These are phyloP conservation scores for Lepidurus packardi DNA, from an alignment of 1,140 invertebrate species.

Conservation along the genomic window DNA sequence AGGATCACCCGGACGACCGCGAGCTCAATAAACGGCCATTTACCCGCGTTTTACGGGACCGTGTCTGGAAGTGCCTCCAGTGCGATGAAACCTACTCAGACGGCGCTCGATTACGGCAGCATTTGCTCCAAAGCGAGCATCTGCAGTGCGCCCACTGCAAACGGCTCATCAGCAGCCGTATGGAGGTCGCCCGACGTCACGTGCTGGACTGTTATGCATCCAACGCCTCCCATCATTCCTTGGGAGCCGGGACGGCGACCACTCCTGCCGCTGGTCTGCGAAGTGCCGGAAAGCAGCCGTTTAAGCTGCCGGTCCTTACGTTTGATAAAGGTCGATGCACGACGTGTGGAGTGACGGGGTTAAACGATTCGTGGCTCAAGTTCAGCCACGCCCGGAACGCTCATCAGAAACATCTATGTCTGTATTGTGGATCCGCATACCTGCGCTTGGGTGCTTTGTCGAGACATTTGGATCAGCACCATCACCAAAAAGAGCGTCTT, in stretches of 20 bases:
- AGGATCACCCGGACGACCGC: not conserved
- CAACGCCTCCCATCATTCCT: not conserved
- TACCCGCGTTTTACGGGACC: not conserved
- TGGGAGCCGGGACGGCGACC: not conserved
- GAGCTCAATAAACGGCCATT: not conserved
- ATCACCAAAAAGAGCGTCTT: conserved; percentile 30
- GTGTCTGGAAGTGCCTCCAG: conserved; percentile 6
- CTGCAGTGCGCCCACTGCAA: not conserved
- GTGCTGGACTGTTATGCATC: not conserved
- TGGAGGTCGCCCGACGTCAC: not conserved
- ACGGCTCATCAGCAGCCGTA: not conserved
- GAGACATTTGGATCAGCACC: conserved; percentile 27
- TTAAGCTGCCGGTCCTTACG: conserved; percentile 30
- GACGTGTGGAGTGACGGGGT: conserved; percentile 26
- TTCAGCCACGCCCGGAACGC: conserved; percentile 28
- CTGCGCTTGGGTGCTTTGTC: conserved; percentile 24
- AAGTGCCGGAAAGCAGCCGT: conserved; percentile 18
- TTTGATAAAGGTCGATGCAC: conserved; percentile 22
- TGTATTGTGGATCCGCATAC: conserved; percentile 30
- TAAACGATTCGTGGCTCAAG: conserved; percentile 30
- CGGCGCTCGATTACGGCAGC: not conserved
- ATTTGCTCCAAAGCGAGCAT: conserved; percentile 5
- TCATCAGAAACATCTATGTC: conserved; percentile 30
- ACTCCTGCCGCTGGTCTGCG: not conserved
- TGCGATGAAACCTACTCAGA: not conserved